These are phyloP conservation scores for Himalopsyche tibetana DNA, from an alignment of 2,888 invertebrate genomes.

Conservation along the genomic window DNA sequence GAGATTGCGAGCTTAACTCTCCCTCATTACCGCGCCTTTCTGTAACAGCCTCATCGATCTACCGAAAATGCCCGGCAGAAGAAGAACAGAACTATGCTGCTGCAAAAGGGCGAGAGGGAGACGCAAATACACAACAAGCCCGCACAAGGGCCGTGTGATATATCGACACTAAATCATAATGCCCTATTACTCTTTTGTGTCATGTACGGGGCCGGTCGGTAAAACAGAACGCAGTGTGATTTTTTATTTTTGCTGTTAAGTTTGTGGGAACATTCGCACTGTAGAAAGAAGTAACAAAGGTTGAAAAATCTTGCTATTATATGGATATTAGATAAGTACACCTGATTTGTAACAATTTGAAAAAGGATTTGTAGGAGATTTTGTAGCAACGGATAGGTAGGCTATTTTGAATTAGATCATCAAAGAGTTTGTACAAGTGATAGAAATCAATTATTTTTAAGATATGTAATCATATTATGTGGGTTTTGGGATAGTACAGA, in stretches of 20 bases:
- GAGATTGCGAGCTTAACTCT: constrained; percentile 63
- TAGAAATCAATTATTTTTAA: no score
- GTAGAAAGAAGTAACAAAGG: not conserved
- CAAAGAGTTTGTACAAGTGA: no score
- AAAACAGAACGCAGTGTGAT: constrained; percentile 41
- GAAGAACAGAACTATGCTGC: not conserved
- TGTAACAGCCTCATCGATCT: constrained; percentile 58
- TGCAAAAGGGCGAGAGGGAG: constrained; percentile 45
- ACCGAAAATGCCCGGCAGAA: constrained; percentile 16
- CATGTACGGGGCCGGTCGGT: constrained; percentile 48
- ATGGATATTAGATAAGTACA: no score
- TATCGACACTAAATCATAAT: constrained; percentile 66
- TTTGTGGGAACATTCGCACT: not conserved
- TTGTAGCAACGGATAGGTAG: no score
- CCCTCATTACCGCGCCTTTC: constrained; percentile 59
- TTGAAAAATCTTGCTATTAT: no score
- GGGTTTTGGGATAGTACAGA: no score
- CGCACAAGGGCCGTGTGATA: constrained; percentile 63
- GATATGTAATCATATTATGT: no score
- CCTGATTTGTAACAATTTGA: no score
- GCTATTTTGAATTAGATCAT: no score
- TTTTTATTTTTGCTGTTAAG: not conserved
- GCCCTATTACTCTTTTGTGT: constrained; percentile 64
- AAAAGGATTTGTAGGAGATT: no score
- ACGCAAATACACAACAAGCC: constrained; percentile 58